A percentile compares a stretch with the other conserved stretches of the same genome.
Conservation (phyloP, 2,888 invertebrate genomes). For the Tridacna gigas region DNA sequence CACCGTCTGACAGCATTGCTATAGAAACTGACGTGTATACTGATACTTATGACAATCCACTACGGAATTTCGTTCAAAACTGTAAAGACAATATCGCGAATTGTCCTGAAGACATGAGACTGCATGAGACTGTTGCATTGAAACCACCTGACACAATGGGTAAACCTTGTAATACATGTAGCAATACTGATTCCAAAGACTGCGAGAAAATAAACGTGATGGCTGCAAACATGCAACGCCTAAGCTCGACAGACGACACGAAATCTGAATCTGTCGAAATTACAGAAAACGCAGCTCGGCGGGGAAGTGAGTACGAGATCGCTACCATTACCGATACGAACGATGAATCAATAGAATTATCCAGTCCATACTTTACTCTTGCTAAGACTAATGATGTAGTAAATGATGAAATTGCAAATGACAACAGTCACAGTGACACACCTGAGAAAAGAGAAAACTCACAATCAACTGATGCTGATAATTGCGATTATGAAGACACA, state of each 20-base stretch:
- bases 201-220: neutral
- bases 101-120: too few relatives aligned
- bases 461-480: neutral
- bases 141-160: neutral
- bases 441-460: neutral
- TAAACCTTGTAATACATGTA: neutral
- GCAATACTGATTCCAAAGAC: neutral
- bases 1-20: neutral
- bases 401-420: neutral
- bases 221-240: neutral
- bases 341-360: neutral
- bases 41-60: slow-evolving; percentile 13
- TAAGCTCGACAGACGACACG: neutral
- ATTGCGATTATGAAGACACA: slow-evolving; percentile 20
- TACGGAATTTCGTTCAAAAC: neutral
- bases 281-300: neutral
- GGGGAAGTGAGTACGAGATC: neutral
- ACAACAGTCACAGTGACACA: neutral
- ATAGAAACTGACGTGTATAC: slow-evolving; percentile 1
- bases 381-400: neutral
- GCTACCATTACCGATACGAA: neutral
- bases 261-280: neutral
- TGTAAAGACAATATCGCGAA: neutral
- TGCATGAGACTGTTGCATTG: neutral
- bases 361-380: neutral